phyloP scores from a whole-genome alignment of 1,140 invertebrate species.

The Archegozetes longisetosus region DNA sequence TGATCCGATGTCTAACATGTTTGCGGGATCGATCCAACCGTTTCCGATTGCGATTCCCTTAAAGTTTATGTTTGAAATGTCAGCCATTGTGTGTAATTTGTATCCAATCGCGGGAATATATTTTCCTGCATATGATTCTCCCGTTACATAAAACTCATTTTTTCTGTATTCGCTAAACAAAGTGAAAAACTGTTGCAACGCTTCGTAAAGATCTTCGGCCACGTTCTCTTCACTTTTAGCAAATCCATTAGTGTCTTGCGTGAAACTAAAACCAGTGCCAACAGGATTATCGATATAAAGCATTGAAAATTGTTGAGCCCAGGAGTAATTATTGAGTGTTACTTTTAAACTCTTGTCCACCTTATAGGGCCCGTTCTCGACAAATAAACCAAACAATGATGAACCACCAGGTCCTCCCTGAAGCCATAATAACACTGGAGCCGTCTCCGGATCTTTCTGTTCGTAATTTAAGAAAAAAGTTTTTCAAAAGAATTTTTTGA shows the following conservation, averaged over 20 bases:
- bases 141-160: slow-evolving; percentile 23
- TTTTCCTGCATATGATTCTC: slow-evolving; percentile 25
- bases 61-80: slow-evolving; percentile 26
- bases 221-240: slow-evolving; percentile 19
- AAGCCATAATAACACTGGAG: slow-evolving; percentile 68
- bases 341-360: slow-evolving; percentile 35
- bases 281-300: no score
- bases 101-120: slow-evolving; percentile 26
- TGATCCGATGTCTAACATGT: slow-evolving; percentile 46
- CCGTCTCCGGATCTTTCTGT: slow-evolving; percentile 56
- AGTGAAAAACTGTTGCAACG: slow-evolving; percentile 21
- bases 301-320: slow-evolving; percentile 53
- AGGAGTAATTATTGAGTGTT: slow-evolving; percentile 44
- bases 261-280: slow-evolving; percentile 37
- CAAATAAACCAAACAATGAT: slow-evolving; percentile 61
- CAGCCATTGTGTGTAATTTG: slow-evolving; percentile 32
- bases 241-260: slow-evolving; percentile 13
- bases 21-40: slow-evolving; percentile 59
- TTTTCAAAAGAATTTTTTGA: not conserved
- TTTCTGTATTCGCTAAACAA: slow-evolving; percentile 19
- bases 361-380: slow-evolving; percentile 57
- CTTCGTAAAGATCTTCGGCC: slow-evolving; percentile 19
- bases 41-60: slow-evolving; percentile 60
- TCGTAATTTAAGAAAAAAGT: no score
- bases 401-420: no score